Evolutionary conservation across 2,797 vertebrate genomes (phyloP).

Genomic region (Peromyscus melanophrys): DNA sequence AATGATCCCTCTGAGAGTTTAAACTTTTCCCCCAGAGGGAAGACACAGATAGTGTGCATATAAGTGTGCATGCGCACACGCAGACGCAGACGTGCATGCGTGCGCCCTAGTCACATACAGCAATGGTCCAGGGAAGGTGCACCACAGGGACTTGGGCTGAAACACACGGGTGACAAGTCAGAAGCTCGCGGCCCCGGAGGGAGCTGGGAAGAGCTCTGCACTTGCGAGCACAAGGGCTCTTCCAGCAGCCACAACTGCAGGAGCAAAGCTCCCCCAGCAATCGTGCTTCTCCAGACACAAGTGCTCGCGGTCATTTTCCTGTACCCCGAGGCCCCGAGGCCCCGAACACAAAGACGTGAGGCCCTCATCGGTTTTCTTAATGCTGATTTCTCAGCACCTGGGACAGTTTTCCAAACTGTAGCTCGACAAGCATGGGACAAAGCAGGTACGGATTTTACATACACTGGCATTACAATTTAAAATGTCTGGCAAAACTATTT

Average conservation of each 20-base stretch:
- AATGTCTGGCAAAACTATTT: neutral
- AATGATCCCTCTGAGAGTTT: neutral
- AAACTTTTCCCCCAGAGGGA: neutral
- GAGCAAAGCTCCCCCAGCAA: neutral
- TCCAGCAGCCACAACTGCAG: neutral
- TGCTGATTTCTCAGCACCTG: neutral
- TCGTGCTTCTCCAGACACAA: neutral
- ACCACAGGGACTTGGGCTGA: rapidly evolving
- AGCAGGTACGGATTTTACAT: neutral
- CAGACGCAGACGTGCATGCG: too few relatives aligned
- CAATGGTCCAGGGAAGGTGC: neutral
- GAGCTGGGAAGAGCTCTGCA: rapidly evolving
- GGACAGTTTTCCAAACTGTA: neutral
- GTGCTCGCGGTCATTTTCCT: neutral
- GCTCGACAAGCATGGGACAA: neutral
- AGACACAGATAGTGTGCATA: neutral
- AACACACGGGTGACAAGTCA: neutral
- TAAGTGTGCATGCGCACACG: rapidly evolving
- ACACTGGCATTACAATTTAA: neutral
- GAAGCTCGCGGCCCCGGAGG: neutral
- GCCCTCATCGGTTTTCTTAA: neutral
- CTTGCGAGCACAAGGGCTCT: too few relatives aligned
- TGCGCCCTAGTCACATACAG: neutral
- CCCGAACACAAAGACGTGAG: neutral
- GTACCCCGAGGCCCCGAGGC: neutral